A percentile compares a stretch with the other conserved stretches of the same genome.
Conservation (phyloP, 2,797 vertebrate species). For the Smutsia gigantea region DNA sequence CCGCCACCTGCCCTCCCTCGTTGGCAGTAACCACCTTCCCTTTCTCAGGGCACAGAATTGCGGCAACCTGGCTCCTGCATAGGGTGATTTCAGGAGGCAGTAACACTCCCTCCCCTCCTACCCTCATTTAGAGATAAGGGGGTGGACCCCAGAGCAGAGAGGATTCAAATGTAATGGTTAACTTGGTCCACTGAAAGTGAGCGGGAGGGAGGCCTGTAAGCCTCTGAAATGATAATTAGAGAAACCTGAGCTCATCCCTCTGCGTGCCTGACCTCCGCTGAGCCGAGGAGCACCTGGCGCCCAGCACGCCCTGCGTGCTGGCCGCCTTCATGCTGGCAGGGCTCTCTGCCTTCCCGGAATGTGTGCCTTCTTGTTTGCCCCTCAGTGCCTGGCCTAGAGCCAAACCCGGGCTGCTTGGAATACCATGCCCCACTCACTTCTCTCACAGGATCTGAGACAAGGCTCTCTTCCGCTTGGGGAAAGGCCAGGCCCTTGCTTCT, state of each 20-base stretch:
- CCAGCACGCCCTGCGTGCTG: constrained; percentile 30
- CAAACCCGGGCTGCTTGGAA: constrained; percentile 69
- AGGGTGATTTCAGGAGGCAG: background rate
- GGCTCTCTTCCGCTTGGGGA: background rate
- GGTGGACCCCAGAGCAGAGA: background rate
- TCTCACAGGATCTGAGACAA: constrained; percentile 31
- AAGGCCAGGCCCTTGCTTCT: background rate
- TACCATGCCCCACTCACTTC: constrained; percentile 33
- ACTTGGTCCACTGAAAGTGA: background rate
- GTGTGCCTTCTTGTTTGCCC: constrained; percentile 79
- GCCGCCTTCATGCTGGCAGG: constrained; percentile 38
- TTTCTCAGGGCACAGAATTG: background rate
- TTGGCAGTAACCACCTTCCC: background rate
- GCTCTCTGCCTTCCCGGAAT: constrained; percentile 74
- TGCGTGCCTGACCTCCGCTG: background rate
- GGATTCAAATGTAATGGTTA: background rate
- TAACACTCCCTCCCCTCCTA: background rate
- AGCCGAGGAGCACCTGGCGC: constrained; percentile 62
- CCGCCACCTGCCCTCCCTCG: background rate
- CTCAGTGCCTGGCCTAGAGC: constrained; percentile 65
- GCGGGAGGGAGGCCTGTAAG: background rate
- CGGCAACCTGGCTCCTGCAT: background rate
- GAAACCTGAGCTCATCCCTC: constrained; percentile 2
- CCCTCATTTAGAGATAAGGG: background rate
- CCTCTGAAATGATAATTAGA: constrained; percentile 31